Evolutionary conservation across 2,797 vertebrate species (phyloP), one percentile per base, ranked within the genome.

Genomic region (Cirrhinus molitorella): DNA sequence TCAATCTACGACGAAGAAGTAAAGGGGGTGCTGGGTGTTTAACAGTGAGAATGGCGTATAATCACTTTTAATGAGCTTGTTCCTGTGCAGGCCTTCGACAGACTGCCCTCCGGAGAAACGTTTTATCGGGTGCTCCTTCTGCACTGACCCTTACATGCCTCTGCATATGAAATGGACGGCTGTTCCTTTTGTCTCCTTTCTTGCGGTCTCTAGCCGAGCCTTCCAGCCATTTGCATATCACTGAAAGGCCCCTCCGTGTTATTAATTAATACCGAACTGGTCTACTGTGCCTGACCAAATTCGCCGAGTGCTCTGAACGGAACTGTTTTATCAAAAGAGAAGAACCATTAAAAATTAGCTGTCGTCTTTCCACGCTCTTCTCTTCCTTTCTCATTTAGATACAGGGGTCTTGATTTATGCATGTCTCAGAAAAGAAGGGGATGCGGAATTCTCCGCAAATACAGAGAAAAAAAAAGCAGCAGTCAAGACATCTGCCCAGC

Each of bases 61-160:
- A 95, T 94, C 93, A 92, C 88, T 90, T 92, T 93, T 95, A 94
- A 95, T 94, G 93, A 95, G 94, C 94, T 94, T 92, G 93, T 94
- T 94, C 93, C 92, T 93, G 91, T 61, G 80, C 49, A 66, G 72
- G 82, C 53, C 73, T 66, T 77, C 55, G 28, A 61, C 55, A 81
- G 61, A 71, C 85, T 70, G 53, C 71, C 75, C 75, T 83, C 71
- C 71, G 89, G 91, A 93, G 92, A 93, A 92, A 88, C n/a, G 89
- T 89, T 88, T 92, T 93, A 94, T 94, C 89, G 89, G 92, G 92
- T 91, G 89, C 90, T 91, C 92, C 92, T 68, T 92, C 93, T 89
- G 91, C 68, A 90, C 88, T 90, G 92, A 93, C 92, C 93, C 93
- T 92, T 84, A 88, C 93, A 92, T 88, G 92, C 91, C 91, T 94